These are phyloP conservation scores for Ciconia stormi DNA, from an alignment of 2,113 vertebrate genomes.

Conservation along the genomic window DNA sequence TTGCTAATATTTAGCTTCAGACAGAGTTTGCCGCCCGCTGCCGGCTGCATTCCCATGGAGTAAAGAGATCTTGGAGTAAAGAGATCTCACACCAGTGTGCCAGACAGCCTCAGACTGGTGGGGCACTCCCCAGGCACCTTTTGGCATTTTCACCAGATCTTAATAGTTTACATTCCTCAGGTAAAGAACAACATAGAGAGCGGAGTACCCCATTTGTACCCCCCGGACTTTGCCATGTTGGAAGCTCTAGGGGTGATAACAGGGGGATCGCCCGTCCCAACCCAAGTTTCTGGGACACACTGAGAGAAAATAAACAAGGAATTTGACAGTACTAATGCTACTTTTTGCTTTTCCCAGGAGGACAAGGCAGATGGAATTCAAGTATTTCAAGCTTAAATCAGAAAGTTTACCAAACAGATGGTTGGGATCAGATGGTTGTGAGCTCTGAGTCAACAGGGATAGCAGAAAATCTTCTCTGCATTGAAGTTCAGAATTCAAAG, in stretches of 20 bases:
- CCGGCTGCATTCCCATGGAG: background rate
- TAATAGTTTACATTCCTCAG: background rate
- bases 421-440: background rate
- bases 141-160: background rate
- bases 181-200: background rate
- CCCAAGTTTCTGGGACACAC: background rate
- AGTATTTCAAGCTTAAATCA: background rate
- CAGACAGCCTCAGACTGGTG: background rate
- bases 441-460: background rate
- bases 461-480: background rate
- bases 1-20: background rate
- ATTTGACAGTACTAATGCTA: background rate
- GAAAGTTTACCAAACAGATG: slow-evolving; percentile 7
- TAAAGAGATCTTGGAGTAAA: background rate
- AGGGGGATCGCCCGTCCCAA: background rate
- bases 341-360: slow-evolving; percentile 1
- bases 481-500: fast-evolving
- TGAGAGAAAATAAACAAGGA: background rate
- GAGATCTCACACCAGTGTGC: background rate
- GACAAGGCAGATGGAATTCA: background rate
- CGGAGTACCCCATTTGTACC: background rate
- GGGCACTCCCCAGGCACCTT: background rate
- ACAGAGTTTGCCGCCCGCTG: background rate
- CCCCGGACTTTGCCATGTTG: fast-evolving
- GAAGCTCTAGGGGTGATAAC: background rate